Conservation (phyloP, 37 sponge, comb jelly and placozoan species). For the Dysidea cf. avara region DNA sequence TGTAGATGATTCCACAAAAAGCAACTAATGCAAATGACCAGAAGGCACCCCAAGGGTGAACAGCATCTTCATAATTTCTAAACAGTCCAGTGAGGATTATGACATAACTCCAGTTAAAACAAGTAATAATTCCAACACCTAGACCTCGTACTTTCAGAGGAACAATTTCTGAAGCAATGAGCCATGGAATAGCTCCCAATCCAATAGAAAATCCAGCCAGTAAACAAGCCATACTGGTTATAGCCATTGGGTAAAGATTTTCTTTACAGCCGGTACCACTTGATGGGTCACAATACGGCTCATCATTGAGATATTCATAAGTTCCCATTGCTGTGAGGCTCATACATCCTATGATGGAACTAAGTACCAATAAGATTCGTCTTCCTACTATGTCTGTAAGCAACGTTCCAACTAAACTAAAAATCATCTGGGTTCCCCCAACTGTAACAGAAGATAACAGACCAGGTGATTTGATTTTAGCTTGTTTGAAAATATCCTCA, state of each 20-base stretch:
- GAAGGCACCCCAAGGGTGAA: constrained; percentile 41
- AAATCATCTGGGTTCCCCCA: constrained; percentile 38
- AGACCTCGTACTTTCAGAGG: constrained; percentile 65
- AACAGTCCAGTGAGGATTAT: constrained; percentile 54
- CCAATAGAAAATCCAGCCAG: constrained; percentile 89
- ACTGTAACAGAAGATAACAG: constrained; percentile 21
- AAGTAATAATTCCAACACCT: constrained; percentile 53
- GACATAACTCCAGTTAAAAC: constrained; percentile 68
- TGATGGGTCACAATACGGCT: too few species aligned
- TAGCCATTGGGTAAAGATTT: too few species aligned
- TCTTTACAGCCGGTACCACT: too few species aligned
- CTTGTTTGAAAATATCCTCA: constrained; percentile 27
- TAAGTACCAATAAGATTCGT: constrained; percentile 27
- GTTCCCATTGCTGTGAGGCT: constrained; percentile 21
- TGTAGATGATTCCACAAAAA: constrained; percentile 49
- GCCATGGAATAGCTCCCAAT: constrained; percentile 86
- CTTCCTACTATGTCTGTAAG: constrained; percentile 60
- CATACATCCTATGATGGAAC: constrained; percentile 23
- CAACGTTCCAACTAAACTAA: constrained; percentile 32
- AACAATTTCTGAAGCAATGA: constrained; percentile 74
- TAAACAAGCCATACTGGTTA: too few species aligned
- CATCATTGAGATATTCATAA: too few species aligned
- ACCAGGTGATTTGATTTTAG: constrained; percentile 3
- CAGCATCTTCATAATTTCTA: not conserved
- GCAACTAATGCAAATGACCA: constrained; percentile 60